These are phyloP conservation scores for Chrysomallon squamiferum DNA, from an alignment of 1,140 invertebrate genomes.

Conservation along the genomic window DNA sequence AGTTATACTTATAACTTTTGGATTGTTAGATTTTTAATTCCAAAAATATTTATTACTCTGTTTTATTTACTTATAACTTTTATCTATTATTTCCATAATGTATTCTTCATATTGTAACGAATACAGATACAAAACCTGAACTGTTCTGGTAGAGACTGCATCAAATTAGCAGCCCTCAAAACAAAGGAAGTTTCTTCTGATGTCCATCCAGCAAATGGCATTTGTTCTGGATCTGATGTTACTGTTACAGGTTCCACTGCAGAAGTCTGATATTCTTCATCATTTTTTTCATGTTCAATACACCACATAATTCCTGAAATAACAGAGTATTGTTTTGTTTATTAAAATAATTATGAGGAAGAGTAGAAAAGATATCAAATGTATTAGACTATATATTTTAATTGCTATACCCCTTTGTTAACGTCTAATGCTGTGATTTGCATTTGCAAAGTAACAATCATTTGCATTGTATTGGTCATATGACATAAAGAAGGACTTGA, in stretches of 20 bases:
- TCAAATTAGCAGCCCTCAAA: background rate
- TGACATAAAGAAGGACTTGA: no score
- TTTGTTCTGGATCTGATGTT: background rate
- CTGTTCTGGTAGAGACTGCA: background rate
- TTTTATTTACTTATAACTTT: no score
- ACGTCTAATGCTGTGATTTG: no score
- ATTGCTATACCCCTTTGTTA: no score
- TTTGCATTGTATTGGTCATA: no score
- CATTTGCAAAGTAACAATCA: no score
- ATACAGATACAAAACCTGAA: background rate
- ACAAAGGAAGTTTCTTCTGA: background rate
- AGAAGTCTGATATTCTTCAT: background rate
- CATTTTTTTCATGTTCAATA: background rate
- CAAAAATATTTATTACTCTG: no score
- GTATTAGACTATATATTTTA: no score
- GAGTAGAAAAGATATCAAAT: no score
- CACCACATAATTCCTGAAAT: background rate
- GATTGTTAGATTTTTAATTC: background rate
- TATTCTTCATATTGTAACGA: no score
- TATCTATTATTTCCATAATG: no score
- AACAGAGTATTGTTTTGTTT: background rate
- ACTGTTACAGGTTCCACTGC: background rate
- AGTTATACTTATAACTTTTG: background rate
- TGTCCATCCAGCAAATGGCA: slow-evolving; percentile 6
- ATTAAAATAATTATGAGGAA: background rate